Evolutionary conservation across 92 coral and sea anemone genomes (phyloP), one percentile per base, ranked within the genome.

Genomic region (Actinernus sp.): DNA sequence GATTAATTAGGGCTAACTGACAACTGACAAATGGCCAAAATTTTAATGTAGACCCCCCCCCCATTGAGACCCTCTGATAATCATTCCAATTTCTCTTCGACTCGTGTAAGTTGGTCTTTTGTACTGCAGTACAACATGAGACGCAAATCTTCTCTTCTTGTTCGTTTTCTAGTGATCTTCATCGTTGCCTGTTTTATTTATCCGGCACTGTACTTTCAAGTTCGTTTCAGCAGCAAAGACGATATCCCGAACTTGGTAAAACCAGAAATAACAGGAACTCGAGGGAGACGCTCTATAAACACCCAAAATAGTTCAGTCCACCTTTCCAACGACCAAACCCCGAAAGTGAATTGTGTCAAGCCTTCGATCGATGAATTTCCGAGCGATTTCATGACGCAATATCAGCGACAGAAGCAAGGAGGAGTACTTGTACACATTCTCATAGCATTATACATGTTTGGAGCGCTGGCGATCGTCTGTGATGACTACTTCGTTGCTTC

Each of bases 321-420:
- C 41, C 7, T 36, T 14, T 36, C 14, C 7, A 36, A 36, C 14
- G 8, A 36, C 8, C 8, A 36, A 21, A 3, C 45, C 0, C 7
- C 81, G 11, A 34, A 64, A 1, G 32, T 45, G 10, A 90, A 90
- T 76, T 90, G 97, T 55, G 97, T 90, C 21, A 78, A 76, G 33
- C 92, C 97, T 22, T 85, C 97, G 34, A 75, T 90, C 9, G 78
- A 72, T 29, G 97, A 84, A 14, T 89, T 89, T 45, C 96, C 92
- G 2, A 37, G 46, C 23, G 92, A 85, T 48, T 84, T 89, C 21
- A 79, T 89, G 92, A 69, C 69, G 26, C 96, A 89, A 43, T 9
- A 69, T 23, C 70, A 85, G 18, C 81, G 96, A 5, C 81, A 60
- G 9, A 29, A 78, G 14, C 86, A 78, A 22, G 96, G 88, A 0